phyloP scores from a whole-genome alignment of 2,797 vertebrate genomes.

The Helarctos malayanus region DNA sequence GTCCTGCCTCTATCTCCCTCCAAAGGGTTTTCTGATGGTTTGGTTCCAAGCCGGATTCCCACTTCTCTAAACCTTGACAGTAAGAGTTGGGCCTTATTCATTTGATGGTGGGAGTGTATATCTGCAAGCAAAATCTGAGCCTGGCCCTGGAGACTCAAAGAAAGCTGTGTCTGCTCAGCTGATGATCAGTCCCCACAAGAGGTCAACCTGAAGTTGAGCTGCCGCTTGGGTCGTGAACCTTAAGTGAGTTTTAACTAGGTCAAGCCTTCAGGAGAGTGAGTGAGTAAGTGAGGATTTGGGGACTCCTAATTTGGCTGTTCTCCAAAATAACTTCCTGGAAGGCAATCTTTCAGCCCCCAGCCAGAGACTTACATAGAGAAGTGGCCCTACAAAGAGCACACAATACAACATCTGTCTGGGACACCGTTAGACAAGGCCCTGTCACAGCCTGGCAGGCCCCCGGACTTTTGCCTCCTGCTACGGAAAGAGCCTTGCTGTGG shows the following conservation, averaged over 20 bases:
- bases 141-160: constrained; percentile 51
- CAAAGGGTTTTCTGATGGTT: constrained; percentile 13
- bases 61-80: constrained; percentile 17
- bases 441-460: not conserved
- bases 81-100: not conserved
- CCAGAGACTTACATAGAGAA: constrained; percentile 11
- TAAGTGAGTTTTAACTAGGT: constrained; percentile 53
- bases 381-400: not conserved
- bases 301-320: not conserved
- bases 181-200: not conserved
- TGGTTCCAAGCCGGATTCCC: not conserved
- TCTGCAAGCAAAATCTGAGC: constrained; percentile 35
- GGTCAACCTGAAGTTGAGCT: not conserved
- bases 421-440: not conserved
- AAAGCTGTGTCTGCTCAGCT: not conserved
- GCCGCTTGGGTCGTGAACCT: constrained; percentile 17
- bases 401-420: constrained; percentile 9
- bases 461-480: not conserved
- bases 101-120: constrained; percentile 18
- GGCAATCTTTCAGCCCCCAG: not conserved
- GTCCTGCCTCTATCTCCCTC: not conserved
- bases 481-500: constrained; percentile 1
- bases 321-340: constrained; percentile 54
- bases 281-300: not conserved
- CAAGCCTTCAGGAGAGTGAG: not conserved